Percentiles rank a stretch among this genome's conserved stretches.
Evolutionary conservation across 2,888 invertebrate species (phyloP).

Genomic region (Apamea monoglypha): DNA sequence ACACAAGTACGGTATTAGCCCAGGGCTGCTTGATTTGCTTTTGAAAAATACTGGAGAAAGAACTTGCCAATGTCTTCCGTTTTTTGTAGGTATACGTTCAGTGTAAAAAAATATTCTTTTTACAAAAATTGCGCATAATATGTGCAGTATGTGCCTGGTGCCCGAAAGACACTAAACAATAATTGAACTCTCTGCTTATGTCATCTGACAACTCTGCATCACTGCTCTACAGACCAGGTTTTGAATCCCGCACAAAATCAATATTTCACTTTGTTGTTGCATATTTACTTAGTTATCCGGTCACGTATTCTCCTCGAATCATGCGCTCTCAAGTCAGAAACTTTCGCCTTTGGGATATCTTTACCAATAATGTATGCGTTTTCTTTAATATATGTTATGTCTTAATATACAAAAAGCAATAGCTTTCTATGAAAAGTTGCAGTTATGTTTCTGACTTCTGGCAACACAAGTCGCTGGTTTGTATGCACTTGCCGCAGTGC

Average conservation of each 20-base stretch:
- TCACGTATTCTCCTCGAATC: slow-evolving; percentile 45
- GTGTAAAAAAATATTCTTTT: not conserved
- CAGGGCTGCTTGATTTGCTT: slow-evolving; percentile 34
- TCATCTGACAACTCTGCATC: slow-evolving; percentile 9
- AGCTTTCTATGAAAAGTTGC: slow-evolving; percentile 13
- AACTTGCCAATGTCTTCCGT: not conserved
- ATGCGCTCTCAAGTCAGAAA: slow-evolving; percentile 21
- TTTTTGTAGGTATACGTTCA: not conserved
- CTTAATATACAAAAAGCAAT: slow-evolving; percentile 11
- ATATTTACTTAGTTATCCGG: slow-evolving; percentile 60
- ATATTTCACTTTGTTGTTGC: slow-evolving; percentile 64
- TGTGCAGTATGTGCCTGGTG: not conserved
- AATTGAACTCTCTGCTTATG: too few species aligned
- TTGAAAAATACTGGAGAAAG: slow-evolving; percentile 10
- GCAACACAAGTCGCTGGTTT: slow-evolving; percentile 1
- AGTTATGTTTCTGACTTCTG: slow-evolving; percentile 1
- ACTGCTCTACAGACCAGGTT: slow-evolving; percentile 38
- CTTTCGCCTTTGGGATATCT: slow-evolving; percentile 44
- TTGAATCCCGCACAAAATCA: slow-evolving; percentile 67
- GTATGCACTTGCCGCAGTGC: slow-evolving; percentile 3
- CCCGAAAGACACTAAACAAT: not conserved
- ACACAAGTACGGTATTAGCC: slow-evolving; percentile 42
- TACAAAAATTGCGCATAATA: not conserved
- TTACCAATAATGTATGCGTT: slow-evolving; percentile 35
- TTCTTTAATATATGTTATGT: slow-evolving; percentile 37